Evolutionary conservation across 1,140 invertebrate species (phyloP).

Genomic region (Drosophila equinoxialis): DNA sequence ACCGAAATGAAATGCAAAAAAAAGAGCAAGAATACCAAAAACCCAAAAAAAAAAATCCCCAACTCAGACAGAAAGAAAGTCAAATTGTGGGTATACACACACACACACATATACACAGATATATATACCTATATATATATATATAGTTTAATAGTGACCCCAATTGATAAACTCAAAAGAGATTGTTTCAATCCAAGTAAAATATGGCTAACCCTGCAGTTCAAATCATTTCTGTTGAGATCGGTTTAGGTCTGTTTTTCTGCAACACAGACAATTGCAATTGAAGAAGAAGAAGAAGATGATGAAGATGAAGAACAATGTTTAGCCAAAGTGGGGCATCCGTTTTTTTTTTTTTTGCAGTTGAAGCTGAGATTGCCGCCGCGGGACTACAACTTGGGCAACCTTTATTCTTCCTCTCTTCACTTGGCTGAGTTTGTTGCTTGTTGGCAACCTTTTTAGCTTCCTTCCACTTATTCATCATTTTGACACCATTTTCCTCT

Average conservation of each 20-base stretch:
- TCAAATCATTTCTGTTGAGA: constrained; percentile 28
- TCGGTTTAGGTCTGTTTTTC: neutral
- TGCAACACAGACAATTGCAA: neutral
- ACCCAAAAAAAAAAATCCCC: constrained; percentile 35
- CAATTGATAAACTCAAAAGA: constrained; percentile 52
- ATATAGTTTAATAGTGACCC: constrained; percentile 41
- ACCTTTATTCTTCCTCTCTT: constrained; percentile 33
- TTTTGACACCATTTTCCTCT: constrained; percentile 37
- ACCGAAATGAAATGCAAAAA: constrained; percentile 43
- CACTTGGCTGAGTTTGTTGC: constrained; percentile 59
- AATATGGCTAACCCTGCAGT: constrained; percentile 54
- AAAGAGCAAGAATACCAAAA: constrained; percentile 30
- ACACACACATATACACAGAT: neutral
- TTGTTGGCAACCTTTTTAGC: constrained; percentile 40
- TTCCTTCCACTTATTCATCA: constrained; percentile 25
- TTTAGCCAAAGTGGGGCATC: constrained; percentile 11
- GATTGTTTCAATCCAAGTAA: constrained; percentile 29
- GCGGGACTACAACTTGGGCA: constrained; percentile 4
- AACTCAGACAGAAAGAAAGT: constrained; percentile 60
- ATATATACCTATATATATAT: neutral
- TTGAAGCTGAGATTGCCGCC: neutral
- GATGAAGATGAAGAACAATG: constrained; percentile 1
- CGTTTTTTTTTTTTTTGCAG: neutral
- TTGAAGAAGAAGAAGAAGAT: neutral
- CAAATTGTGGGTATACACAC: constrained; percentile 27